Conservation (phyloP, 2,888 invertebrate genomes). For the Onthophagus sagittarius region DNA sequence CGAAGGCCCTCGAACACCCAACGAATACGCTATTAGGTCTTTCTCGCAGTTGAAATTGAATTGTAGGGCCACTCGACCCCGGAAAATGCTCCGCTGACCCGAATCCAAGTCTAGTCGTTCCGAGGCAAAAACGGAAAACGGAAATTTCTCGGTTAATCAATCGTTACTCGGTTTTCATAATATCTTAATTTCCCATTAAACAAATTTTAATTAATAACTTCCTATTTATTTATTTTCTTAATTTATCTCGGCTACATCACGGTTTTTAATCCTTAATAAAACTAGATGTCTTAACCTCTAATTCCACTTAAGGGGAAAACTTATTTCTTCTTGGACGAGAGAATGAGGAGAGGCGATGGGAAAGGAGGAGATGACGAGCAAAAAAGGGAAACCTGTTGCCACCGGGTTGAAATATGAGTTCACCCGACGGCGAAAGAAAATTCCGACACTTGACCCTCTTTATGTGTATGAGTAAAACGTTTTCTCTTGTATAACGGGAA, state of each 20-base stretch:
- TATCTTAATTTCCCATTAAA: too few relatives aligned
- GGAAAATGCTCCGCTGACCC: neutral
- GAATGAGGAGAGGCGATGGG: too few relatives aligned
- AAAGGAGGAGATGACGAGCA: neutral
- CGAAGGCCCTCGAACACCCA: neutral
- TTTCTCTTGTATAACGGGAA: neutral
- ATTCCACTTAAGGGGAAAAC: too few relatives aligned
- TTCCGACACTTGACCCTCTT: neutral
- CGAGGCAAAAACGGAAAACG: neutral
- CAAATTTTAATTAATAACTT: too few relatives aligned
- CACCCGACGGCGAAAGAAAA: neutral
- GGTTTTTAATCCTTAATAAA: too few relatives aligned
- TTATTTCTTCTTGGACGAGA: too few relatives aligned
- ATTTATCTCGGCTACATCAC: too few relatives aligned
- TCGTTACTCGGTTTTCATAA: neutral
- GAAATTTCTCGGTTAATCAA: neutral
- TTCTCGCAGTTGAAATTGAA: neutral
- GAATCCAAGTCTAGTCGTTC: neutral
- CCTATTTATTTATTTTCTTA: too few relatives aligned
- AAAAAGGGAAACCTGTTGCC: neutral
- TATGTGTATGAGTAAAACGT: neutral
- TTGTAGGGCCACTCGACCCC: neutral
- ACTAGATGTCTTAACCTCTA: too few relatives aligned
- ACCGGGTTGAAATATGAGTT: neutral
- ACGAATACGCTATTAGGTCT: neutral